Percentiles rank a stretch among this genome's conserved stretches.
Conservation (phyloP, 2,888 invertebrate genomes). For the Parascotia fuliginaria region DNA sequence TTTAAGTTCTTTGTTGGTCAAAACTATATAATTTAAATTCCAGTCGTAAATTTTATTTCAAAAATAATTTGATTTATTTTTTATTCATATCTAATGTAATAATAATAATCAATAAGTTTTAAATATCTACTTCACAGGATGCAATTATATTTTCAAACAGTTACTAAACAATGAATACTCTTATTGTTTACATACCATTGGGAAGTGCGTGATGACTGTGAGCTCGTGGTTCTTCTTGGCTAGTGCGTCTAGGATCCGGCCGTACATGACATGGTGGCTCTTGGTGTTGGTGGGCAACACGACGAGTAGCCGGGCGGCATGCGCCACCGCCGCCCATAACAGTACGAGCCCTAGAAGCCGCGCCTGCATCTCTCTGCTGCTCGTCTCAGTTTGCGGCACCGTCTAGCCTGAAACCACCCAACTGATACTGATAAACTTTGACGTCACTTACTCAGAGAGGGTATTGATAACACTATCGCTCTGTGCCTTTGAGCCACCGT, state of each 20-base stretch:
- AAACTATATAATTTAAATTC: too few relatives aligned
- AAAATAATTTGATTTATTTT: too few relatives aligned
- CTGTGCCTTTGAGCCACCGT: conserved; percentile 15
- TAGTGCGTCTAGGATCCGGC: conserved; percentile 75
- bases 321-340: conserved; percentile 54
- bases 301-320: conserved; percentile 73
- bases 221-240: conserved; percentile 73
- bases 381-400: conserved; percentile 60
- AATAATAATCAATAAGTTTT: too few relatives aligned
- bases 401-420: conserved; percentile 40
- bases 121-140: too few relatives aligned
- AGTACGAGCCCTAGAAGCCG: conserved; percentile 59
- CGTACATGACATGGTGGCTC: conserved; percentile 84
- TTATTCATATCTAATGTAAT: too few relatives aligned
- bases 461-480: conserved; percentile 24
- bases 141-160: too few relatives aligned
- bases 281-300: conserved; percentile 82
- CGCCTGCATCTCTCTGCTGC: conserved; percentile 76
- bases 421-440: conserved; percentile 51
- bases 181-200: conserved; percentile 67
- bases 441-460: conserved; percentile 45
- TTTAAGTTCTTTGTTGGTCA: too few relatives aligned
- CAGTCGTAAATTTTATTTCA: too few relatives aligned
- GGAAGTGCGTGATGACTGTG: conserved; percentile 79
- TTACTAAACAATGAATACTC: too few relatives aligned